Evolutionary conservation across 2,113 vertebrate genomes (phyloP).

Genomic region (Gulo gulo): DNA sequence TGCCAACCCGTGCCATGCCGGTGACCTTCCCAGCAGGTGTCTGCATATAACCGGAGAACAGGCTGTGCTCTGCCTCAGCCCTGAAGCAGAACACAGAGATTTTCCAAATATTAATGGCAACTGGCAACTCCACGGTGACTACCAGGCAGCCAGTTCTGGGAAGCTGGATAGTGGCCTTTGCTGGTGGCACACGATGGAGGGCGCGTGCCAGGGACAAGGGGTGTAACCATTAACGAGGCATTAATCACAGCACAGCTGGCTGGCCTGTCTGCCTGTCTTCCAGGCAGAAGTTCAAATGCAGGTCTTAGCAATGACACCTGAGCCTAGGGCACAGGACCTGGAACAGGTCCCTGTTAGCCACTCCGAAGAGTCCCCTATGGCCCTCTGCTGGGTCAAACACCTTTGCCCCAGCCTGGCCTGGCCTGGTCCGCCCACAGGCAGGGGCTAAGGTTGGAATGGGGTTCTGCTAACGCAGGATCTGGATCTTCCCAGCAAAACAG

Average conservation of each 20-base stretch:
- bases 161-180: constrained; percentile 34
- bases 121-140: neutral
- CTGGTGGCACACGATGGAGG: constrained; percentile 42
- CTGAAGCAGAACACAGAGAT: neutral
- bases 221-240: neutral
- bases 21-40: neutral
- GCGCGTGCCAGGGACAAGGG: constrained; percentile 54
- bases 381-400: neutral
- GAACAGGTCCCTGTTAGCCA: neutral
- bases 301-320: neutral
- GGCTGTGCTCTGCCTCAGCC: neutral
- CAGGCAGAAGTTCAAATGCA: neutral
- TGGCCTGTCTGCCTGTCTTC: neutral
- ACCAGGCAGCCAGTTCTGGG: neutral
- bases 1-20: neutral
- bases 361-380: neutral
- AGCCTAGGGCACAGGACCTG: neutral
- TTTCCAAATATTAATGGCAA: constrained; percentile 17
- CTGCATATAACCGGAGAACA: neutral
- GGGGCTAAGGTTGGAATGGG: neutral
- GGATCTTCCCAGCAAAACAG: neutral
- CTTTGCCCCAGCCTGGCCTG: neutral
- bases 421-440: neutral
- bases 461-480: neutral
- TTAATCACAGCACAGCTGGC: constrained; percentile 21